phyloP scores from a whole-genome alignment of 1,140 invertebrate genomes.

The Parapsyche elsis region DNA sequence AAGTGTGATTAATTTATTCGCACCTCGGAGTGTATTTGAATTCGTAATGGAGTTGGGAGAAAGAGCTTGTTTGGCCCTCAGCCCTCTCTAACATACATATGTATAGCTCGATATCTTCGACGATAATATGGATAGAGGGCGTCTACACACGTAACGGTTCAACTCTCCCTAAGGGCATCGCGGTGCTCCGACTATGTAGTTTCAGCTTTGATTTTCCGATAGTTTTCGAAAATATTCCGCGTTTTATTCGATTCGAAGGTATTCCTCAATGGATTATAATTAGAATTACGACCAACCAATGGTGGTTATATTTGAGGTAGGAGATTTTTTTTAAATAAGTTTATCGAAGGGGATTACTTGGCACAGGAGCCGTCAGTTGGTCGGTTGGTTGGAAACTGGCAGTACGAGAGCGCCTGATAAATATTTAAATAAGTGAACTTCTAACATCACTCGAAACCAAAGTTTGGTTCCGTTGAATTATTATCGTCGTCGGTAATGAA shows the following conservation, averaged over 20 bases:
- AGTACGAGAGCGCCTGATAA: conserved; percentile 50
- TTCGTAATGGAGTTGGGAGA: conserved; percentile 34
- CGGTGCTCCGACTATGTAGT: no score
- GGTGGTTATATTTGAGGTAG: not conserved
- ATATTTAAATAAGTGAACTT: conserved; percentile 56
- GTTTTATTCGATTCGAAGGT: no score
- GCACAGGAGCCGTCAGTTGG: conserved; percentile 41
- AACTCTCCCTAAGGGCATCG: not conserved
- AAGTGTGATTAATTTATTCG: conserved; percentile 41
- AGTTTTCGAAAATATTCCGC: no score
- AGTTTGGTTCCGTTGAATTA: conserved; percentile 49
- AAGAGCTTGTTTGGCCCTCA: not conserved
- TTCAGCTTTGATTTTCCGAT: no score
- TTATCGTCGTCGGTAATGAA: conserved; percentile 46
- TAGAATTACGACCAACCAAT: not conserved
- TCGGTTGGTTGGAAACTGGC: conserved; percentile 38
- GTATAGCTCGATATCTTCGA: not conserved
- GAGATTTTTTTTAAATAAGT: not conserved
- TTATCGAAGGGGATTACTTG: conserved; percentile 13
- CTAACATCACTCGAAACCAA: conserved; percentile 42
- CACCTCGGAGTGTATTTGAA: conserved; percentile 32
- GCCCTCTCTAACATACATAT: not conserved
- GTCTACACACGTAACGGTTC: not conserved
- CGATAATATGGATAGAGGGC: not conserved
- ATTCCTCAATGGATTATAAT: no score